Evolutionary conservation across 2,888 invertebrate species (phyloP), one percentile per base, ranked within the genome.

Genomic region (Rhyacophila evoluta): DNA sequence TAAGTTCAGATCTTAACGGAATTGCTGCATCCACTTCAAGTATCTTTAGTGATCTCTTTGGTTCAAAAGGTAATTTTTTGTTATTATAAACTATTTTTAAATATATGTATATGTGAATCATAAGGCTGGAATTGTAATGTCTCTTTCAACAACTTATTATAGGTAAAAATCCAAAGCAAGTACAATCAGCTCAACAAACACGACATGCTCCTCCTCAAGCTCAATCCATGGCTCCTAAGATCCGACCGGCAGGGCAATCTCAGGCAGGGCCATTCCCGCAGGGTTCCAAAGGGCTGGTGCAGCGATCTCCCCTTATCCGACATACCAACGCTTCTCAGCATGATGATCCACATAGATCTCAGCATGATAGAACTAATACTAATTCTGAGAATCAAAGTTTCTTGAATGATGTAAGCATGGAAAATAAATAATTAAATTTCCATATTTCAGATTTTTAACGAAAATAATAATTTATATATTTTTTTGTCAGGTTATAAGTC

Each of bases 1-100:
- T 98, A 85, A 96, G 97, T 85, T 96, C 94, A 33, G 98, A 98
- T 86, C 91, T 98, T 75, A 97, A 97, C 86, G 97, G 97, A 5
- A 92, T 97, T 72, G 97, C 98, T 19, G 95, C 97, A 0, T 97
- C 98, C 82, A 98, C 97, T 0, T 94, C 96, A 12, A 97, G 94
- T 86, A 97, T 98, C 93, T 96, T 98, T 85, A 97, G 97, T 76
- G 98, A 97, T 86, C 92, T 98, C 84, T 98, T 98, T 86, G 97
- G 98, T 86, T 90, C 89, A 39, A 93, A 92, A 86, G 93, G 92
- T 91, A 39, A 69, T 27, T 37, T 72, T 1, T 25, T 69, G 69
- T n/a, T n/a, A n/a, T n/a, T n/a, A n/a, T n/a, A n/a, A n/a, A n/a
- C n/a, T n/a, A n/a, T n/a, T n/a, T n/a, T n/a, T n/a, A n/a, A n/a